A percentile compares a stretch with the other conserved stretches of the same genome.
Evolutionary conservation across 2,113 vertebrate species (phyloP).

Genomic region (Craseonycteris thonglongyai): DNA sequence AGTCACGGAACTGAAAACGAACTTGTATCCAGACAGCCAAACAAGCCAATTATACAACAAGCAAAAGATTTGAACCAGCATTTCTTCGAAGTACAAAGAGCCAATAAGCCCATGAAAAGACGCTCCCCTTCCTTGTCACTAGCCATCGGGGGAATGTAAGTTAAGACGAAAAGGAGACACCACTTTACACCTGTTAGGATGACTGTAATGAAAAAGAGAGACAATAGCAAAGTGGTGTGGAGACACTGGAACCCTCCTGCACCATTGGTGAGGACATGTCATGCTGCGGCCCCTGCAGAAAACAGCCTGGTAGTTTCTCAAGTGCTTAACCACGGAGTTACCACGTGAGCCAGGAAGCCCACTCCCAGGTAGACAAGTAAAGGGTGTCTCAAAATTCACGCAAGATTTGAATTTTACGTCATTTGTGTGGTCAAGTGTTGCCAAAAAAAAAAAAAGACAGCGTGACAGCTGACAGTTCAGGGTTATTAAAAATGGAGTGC

Average conservation of each 20-base stretch:
- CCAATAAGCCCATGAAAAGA: background rate
- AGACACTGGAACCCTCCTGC: accelerated
- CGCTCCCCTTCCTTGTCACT: accelerated
- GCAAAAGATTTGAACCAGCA: background rate
- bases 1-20: background rate
- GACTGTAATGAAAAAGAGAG: background rate
- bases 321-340: background rate
- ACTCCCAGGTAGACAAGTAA: background rate
- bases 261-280: background rate
- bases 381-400: too few relatives aligned
- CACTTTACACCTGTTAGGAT: too few relatives aligned
- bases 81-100: background rate
- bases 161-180: background rate
- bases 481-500: too few relatives aligned
- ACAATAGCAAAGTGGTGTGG: background rate
- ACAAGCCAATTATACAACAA: background rate
- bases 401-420: too few relatives aligned
- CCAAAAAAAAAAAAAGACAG: too few relatives aligned
- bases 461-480: too few relatives aligned
- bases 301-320: background rate
- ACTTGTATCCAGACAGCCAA: background rate
- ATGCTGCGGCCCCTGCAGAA: background rate
- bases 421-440: too few relatives aligned
- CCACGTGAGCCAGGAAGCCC: background rate
- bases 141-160: background rate